Base-by-base conservation (phyloP, 1,140 invertebrate genomes). In the Drosophila navojoa region DNA sequence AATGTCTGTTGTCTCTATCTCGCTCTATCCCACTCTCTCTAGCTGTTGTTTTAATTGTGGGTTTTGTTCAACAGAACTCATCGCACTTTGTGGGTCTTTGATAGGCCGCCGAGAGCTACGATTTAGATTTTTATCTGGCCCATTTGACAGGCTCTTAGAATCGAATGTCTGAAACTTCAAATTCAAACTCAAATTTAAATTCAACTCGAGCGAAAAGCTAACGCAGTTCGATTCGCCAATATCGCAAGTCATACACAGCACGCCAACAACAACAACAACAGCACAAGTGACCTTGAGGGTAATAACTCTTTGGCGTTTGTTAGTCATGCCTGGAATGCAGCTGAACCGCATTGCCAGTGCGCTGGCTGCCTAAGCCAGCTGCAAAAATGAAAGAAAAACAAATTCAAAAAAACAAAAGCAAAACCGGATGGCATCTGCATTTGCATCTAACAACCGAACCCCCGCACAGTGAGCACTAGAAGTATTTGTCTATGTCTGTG, bases 311-410 rank as follows among this genome's bases (percentile, higher is more conserved):
- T 35, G 53, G 32, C 32, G 50, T 69, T 58, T 76, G 70, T 87
- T 89, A 87, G 84, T 89, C 84, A 87, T 79, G 85, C 42, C 59
- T 67, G 82, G 82, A 87, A 87, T 87, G 84, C 79, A 87, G 79
- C 73, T 69, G 57, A 78, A 73, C 82, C 81, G 84, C 82, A 87
- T 87, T 89, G 82, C 52, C 63, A 52, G 42, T 67, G 25, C 63
- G 66, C 64, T 64, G 61, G 64, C 60, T 64, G 64, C 35, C 67
- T 58, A 57, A 66, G 70, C 71, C 64, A 76, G 69, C 68, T 66
- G 69, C 73, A 72, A 60, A 64, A 42, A 32, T 25, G 35, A 49
- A 49, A 15, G 5, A 11, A 25, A 13, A 10, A 5, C 27, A 42
- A 42, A 45, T 45, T 11, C 35, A 38, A 38, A 38, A 38, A 35